Conservation (phyloP, 2,113 vertebrate species). For the Ciconia boyciana region DNA sequence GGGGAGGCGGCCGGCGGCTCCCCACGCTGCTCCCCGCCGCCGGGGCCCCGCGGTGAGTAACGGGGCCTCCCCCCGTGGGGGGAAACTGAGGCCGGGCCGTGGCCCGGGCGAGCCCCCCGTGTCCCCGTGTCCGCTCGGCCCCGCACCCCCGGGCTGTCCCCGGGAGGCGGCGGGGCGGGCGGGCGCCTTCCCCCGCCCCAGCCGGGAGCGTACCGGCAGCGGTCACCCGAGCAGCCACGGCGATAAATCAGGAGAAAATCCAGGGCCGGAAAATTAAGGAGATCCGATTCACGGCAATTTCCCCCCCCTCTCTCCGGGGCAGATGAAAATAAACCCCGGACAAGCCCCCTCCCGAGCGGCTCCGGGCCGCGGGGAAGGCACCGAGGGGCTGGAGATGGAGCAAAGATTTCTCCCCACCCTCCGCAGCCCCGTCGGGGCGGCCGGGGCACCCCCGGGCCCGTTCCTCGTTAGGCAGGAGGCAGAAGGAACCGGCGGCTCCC, state of each 20-base stretch:
- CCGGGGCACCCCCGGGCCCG: background rate
- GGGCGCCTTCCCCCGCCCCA: background rate
- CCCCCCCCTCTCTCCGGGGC: accelerated
- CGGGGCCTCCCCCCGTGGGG: background rate
- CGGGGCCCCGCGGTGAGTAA: background rate
- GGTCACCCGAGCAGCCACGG: background rate
- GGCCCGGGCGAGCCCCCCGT: background rate
- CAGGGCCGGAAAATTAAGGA: background rate
- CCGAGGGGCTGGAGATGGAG: background rate
- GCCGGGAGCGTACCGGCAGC: background rate
- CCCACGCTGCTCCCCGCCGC: background rate
- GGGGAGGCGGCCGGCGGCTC: background rate
- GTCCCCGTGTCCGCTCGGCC: background rate
- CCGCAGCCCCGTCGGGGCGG: background rate
- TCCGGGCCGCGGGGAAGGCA: background rate
- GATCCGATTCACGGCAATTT: background rate
- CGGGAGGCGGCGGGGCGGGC: background rate
- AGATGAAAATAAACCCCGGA: background rate
- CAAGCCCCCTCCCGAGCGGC: background rate
- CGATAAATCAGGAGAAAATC: background rate
- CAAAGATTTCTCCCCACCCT: background rate
- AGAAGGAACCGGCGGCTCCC: background rate
- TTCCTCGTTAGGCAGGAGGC: slow-evolving; percentile 32
- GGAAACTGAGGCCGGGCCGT: background rate
- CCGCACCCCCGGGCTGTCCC: background rate